Percentiles rank a stretch among this genome's conserved stretches.
phyloP scores from a whole-genome alignment of 1,140 invertebrate genomes.

The Sycophaga agraensis region DNA sequence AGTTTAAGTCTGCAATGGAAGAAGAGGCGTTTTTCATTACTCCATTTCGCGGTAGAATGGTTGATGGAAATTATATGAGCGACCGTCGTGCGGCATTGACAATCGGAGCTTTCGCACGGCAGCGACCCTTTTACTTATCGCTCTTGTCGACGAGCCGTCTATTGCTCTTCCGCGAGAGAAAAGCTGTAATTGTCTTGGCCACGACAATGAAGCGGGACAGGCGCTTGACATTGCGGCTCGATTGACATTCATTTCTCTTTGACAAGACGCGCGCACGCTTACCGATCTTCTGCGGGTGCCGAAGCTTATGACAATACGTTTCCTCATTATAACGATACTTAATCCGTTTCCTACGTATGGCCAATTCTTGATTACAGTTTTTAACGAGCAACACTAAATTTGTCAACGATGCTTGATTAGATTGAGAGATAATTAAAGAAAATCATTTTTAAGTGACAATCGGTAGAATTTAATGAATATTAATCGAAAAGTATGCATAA shows the following conservation, averaged over 20 bases:
- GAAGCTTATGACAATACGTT: background rate
- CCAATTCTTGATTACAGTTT: no score
- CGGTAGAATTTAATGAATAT: no score
- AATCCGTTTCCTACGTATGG: no score
- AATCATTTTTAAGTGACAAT: no score
- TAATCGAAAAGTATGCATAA: no score
- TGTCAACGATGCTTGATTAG: no score
- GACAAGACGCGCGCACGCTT: background rate
- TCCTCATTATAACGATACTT: background rate
- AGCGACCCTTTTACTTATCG: background rate
- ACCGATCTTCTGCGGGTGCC: background rate
- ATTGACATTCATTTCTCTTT: constrained; percentile 21
- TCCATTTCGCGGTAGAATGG: background rate
- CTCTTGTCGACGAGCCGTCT: background rate
- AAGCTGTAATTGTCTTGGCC: constrained; percentile 14
- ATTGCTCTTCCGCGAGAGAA: constrained; percentile 19
- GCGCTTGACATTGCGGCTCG: background rate
- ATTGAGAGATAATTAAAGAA: no score
- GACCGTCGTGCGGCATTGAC: constrained; percentile 6
- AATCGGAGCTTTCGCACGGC: background rate
- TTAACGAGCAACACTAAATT: no score
- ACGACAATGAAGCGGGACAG: constrained; percentile 15
- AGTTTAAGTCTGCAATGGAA: constrained; percentile 26
- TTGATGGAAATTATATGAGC: background rate
- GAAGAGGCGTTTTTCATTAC: constrained; percentile 9